Percentiles rank a stretch among this genome's conserved stretches.
Evolutionary conservation across 2,888 invertebrate species (phyloP).

Genomic region (Lochmaea crataegi): DNA sequence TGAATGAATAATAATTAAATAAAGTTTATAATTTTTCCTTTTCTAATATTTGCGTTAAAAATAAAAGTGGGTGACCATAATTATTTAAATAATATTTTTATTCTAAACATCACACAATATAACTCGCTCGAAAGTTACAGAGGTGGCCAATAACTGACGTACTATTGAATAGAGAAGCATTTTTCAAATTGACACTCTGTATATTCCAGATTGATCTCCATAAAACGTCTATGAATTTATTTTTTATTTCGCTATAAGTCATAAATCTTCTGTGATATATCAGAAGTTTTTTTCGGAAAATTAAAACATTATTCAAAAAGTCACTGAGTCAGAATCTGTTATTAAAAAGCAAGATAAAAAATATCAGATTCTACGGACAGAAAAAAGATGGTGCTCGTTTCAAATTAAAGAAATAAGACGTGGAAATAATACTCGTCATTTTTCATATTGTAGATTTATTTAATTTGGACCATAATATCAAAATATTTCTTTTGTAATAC

Average conservation of each 20-base stretch:
- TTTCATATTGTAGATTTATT: conserved; percentile 11
- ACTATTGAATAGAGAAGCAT: no score
- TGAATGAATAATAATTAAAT: no score
- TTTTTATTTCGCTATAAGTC: background rate
- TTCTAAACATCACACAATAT: no score
- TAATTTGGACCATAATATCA: background rate
- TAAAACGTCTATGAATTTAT: no score
- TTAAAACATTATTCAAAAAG: conserved; percentile 17
- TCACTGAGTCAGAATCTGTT: conserved; percentile 13
- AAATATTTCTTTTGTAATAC: background rate
- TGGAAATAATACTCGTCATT: conserved; percentile 3
- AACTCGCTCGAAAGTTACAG: no score
- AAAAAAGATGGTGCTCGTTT: conserved; percentile 5
- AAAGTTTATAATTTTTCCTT: no score
- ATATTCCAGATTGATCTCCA: no score
- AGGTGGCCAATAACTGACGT: no score
- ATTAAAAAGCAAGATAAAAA: conserved; percentile 3
- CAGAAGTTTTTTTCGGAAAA: conserved; percentile 15
- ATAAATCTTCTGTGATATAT: conserved; percentile 18
- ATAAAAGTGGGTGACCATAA: no score
- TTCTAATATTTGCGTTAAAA: no score
- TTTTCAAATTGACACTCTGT: no score
- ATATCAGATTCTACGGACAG: background rate
- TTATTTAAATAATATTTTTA: no score
- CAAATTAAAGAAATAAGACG: conserved; percentile 14